Base-by-base conservation (phyloP, 2,797 vertebrate genomes). In the Lophotriccus pileatus region DNA sequence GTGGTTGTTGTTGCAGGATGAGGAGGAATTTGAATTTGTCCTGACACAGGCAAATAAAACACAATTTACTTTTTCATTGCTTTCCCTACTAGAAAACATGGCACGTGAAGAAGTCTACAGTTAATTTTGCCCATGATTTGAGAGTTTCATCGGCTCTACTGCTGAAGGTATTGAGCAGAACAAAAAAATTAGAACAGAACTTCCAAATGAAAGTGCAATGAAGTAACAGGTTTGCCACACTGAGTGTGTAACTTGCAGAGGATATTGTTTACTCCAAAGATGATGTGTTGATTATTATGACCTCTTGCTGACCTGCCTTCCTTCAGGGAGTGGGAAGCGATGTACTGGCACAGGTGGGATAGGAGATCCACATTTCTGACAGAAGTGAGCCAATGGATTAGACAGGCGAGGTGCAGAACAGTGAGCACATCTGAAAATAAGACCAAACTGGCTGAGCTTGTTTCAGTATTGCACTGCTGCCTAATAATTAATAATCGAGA, bases 351-450 rank as follows among this genome's bases (percentile, higher is more conserved):
- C 72, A 0, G 97, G 93, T 10, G 98, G 98, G 28, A 98, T 66
- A 17, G 95, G 87, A 46, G 97, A 96, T 14, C 99, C 99, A 97
- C 99, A 99, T 36, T 98, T 97, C 91, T 98, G 94, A 95, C 99
- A 99, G 98, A 99, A 99, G 62, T 97, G 96, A 64, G 98, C 97
- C 46, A 98, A 98, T 1, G 98, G 99, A 69, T 99, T 98, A 7
- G 98, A 97, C 5, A 98, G 98, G 22, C 98, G 98, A 59, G 96
- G 91, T 41, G 96, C 96, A 56, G 98, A 93, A 89, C 99, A 99
- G 47, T 90, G 95, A 22, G 97, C 58, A 97, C 99, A 99, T 94
- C 99, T 99, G 89, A 37, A 95, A 97, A 78, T n/a, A 90, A 92
- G 21, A 93, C n/a, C 18, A 89, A 76, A 79, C 58, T 55, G 28